These are phyloP conservation scores for Montipora efflorescens DNA, from an alignment of 64 coral and sea anemone genomes.

Conservation along the genomic window DNA sequence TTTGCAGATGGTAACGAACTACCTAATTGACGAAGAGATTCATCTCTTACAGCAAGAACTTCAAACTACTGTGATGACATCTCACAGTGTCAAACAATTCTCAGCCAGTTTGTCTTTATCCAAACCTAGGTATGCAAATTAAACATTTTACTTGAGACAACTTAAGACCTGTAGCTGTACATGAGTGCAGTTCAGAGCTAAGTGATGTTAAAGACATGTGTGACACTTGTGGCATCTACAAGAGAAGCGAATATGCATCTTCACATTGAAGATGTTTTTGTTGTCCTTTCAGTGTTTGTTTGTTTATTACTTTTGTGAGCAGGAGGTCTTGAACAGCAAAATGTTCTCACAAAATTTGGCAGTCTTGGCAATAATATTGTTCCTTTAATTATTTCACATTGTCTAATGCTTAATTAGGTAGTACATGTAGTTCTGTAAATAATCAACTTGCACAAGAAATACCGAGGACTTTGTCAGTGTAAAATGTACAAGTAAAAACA, in stretches of 20 bases:
- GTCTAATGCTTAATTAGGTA: not conserved
- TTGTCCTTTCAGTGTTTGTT: not conserved
- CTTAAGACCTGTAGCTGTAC: not conserved
- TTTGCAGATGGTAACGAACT: slow-evolving; percentile 41
- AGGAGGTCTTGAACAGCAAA: not conserved
- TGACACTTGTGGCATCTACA: not conserved
- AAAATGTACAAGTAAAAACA: too few relatives aligned
- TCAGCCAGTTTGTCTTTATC: slow-evolving; percentile 38
- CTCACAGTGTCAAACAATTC: slow-evolving; percentile 9
- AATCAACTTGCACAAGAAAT: too few relatives aligned
- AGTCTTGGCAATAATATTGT: not conserved
- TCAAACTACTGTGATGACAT: not conserved
- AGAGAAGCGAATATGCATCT: not conserved
- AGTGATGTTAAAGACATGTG: not conserved
- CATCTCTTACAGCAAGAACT: slow-evolving; percentile 20
- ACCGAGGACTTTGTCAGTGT: too few relatives aligned
- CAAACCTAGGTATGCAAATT: slow-evolving; percentile 28
- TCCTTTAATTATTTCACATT: not conserved
- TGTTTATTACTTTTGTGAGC: not conserved
- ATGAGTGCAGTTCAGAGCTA: not conserved
- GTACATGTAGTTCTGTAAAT: not conserved
- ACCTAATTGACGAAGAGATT: slow-evolving; percentile 15
- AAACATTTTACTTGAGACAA: not conserved
- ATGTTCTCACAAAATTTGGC: not conserved
- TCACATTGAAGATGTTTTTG: not conserved